These are phyloP conservation scores for Ochropleura plecta DNA, from an alignment of 2,888 invertebrate genomes.

Conservation along the genomic window DNA sequence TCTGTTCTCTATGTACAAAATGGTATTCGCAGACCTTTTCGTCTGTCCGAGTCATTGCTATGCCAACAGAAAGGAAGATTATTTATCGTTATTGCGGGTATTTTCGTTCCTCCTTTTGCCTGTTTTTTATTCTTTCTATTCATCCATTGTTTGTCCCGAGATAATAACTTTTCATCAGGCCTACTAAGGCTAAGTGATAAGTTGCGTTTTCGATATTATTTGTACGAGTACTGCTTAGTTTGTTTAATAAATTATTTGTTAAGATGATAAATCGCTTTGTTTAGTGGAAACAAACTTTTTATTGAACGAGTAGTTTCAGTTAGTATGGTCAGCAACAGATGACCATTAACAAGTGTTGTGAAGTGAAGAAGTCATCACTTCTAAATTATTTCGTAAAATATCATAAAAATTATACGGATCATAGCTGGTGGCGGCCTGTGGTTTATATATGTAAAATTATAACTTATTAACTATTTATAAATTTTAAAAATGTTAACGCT, in stretches of 20 bases:
- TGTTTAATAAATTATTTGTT: slow-evolving; percentile 58
- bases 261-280: slow-evolving; percentile 45
- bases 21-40: slow-evolving; percentile 54
- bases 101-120: slow-evolving; percentile 44
- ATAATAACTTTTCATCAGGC: slow-evolving; percentile 65
- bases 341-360: too few relatives aligned
- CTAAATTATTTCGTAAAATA: neutral
- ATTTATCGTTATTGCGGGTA: slow-evolving; percentile 63
- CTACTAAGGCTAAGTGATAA: slow-evolving; percentile 63
- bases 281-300: slow-evolving; percentile 17
- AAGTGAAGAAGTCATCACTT: too few relatives aligned
- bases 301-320: neutral
- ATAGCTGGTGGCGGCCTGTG: neutral
- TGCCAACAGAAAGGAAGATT: slow-evolving; percentile 58
- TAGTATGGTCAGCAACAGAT: neutral
- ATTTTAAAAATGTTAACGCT: neutral
- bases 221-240: slow-evolving; percentile 36
- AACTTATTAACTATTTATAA: neutral
- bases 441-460: neutral
- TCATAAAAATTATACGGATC: neutral
- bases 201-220: slow-evolving; percentile 58
- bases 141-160: slow-evolving; percentile 60
- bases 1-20: slow-evolving; percentile 40
- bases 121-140: slow-evolving; percentile 59
- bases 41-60: slow-evolving; percentile 56